Evolutionary conservation across 2,888 invertebrate genomes (phyloP).

Genomic region (Drosophila rubida): DNA sequence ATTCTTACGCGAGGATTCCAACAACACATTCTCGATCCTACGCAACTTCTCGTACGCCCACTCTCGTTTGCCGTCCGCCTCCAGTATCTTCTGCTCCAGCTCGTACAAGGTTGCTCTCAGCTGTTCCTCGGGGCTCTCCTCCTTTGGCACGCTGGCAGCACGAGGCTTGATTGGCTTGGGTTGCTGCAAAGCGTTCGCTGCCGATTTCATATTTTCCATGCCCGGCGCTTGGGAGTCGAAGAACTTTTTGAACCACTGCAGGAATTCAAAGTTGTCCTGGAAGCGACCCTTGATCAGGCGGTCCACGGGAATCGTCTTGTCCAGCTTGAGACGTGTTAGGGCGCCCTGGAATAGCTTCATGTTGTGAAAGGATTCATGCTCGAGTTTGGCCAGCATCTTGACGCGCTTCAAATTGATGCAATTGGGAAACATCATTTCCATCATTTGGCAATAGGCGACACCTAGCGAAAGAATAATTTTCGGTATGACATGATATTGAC

Average conservation of each 20-base stretch:
- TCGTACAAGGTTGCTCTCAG: slow-evolving; percentile 16
- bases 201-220: slow-evolving; percentile 86
- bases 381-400: slow-evolving; percentile 97
- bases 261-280: slow-evolving; percentile 99
- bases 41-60: slow-evolving; percentile 72
- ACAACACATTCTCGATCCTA: slow-evolving; percentile 70
- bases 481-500: no score
- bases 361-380: slow-evolving; percentile 99
- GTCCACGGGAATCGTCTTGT: slow-evolving; percentile 88
- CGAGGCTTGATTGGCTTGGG: slow-evolving; percentile 58
- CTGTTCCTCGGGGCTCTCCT: slow-evolving; percentile 8
- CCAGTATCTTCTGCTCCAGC: slow-evolving; percentile 6
- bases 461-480: slow-evolving; percentile 86
- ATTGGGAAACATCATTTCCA: slow-evolving; percentile 98
- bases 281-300: slow-evolving; percentile 97
- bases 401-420: slow-evolving; percentile 95
- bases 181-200: slow-evolving; percentile 42
- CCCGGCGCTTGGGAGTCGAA: slow-evolving; percentile 98
- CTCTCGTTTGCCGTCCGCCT: slow-evolving; percentile 52
- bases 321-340: slow-evolving; percentile 97
- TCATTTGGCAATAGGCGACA: slow-evolving; percentile 99
- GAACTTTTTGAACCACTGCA: slow-evolving; percentile 99
- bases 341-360: slow-evolving; percentile 98
- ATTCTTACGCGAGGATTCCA: slow-evolving; percentile 55
- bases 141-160: slow-evolving; percentile 22